phyloP scores from a whole-genome alignment of 2,797 vertebrate genomes.

The Craterocephalus amniculus region DNA sequence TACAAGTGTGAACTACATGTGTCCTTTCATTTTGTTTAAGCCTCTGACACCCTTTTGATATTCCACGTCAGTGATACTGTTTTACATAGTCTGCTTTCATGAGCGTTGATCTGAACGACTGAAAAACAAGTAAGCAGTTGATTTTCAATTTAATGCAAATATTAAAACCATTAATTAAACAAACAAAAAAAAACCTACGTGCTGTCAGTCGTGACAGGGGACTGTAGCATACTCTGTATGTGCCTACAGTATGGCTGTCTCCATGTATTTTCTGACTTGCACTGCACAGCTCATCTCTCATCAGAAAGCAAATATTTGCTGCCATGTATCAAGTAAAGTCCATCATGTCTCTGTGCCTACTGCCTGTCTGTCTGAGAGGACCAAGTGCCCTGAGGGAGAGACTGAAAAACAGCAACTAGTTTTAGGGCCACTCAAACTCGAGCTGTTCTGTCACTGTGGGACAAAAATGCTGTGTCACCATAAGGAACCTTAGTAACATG shows the following conservation, averaged over 20 bases:
- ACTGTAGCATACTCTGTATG: constrained; percentile 6
- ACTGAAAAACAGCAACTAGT: constrained; percentile 47
- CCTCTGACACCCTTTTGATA: constrained; percentile 4
- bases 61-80: constrained; percentile 8
- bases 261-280: constrained; percentile 26
- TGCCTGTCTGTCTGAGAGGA: constrained; percentile 40
- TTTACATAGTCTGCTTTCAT: constrained; percentile 22
- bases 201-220: constrained; percentile 7
- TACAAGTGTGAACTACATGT: constrained; percentile 20
- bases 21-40: constrained; percentile 15
- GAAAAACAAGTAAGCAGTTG: constrained; percentile 25
- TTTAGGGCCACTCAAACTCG: constrained; percentile 58
- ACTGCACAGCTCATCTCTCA: constrained; percentile 31
- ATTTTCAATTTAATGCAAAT: constrained; percentile 22
- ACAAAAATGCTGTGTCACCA: constrained; percentile 61
- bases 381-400: constrained; percentile 29
- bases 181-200: neutral
- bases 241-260: constrained; percentile 17
- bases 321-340: constrained; percentile 45
- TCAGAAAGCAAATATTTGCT: constrained; percentile 61
- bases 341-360: constrained; percentile 35
- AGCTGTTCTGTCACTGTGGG: constrained; percentile 33
- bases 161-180: constrained; percentile 2
- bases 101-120: constrained; percentile 1
- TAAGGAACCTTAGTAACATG: constrained; percentile 32